Percentiles rank a stretch among this genome's conserved stretches.
Evolutionary conservation across 2,888 invertebrate species (phyloP).

Genomic region (Agrotis clavis): DNA sequence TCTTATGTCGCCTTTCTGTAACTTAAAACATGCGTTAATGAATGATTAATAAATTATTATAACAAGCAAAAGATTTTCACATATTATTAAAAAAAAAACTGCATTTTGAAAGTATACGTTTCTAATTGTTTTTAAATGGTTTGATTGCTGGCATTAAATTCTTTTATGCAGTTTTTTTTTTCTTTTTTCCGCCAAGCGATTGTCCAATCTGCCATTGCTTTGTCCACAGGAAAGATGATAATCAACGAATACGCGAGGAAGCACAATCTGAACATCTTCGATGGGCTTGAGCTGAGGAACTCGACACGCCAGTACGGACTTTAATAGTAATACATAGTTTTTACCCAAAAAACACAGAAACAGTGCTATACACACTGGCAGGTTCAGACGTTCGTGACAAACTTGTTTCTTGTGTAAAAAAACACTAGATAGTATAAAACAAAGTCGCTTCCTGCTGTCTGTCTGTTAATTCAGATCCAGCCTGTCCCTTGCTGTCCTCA

Average conservation of each 20-base stretch:
- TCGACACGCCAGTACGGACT: conserved; percentile 95
- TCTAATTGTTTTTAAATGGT: no score
- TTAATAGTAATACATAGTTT: conserved; percentile 92
- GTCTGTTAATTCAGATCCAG: no score
- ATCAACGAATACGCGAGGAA: conserved; percentile 94
- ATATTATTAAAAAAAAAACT: conserved; percentile 11
- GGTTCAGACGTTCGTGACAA: conserved; percentile 36
- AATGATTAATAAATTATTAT: not conserved
- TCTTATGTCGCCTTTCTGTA: no score
- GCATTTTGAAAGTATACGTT: conserved; percentile 13
- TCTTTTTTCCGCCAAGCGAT: conserved; percentile 53
- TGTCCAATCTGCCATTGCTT: conserved; percentile 75
- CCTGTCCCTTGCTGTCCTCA: no score
- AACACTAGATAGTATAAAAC: no score
- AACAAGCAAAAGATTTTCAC: conserved; percentile 34
- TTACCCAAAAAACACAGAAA: conserved; percentile 74
- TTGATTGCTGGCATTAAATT: no score
- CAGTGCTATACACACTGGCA: conserved; percentile 45
- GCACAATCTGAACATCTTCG: conserved; percentile 94
- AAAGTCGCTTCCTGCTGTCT: no score
- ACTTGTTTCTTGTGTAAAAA: conserved; percentile 29
- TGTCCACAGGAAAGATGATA: conserved; percentile 93
- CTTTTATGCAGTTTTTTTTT: conserved; percentile 34
- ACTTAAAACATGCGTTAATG: no score
- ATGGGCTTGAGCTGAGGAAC: conserved; percentile 94